A percentile compares a stretch with the other conserved stretches of the same genome.
Conservation (phyloP, 2,113 vertebrate genomes). For the Cottus gobio region DNA sequence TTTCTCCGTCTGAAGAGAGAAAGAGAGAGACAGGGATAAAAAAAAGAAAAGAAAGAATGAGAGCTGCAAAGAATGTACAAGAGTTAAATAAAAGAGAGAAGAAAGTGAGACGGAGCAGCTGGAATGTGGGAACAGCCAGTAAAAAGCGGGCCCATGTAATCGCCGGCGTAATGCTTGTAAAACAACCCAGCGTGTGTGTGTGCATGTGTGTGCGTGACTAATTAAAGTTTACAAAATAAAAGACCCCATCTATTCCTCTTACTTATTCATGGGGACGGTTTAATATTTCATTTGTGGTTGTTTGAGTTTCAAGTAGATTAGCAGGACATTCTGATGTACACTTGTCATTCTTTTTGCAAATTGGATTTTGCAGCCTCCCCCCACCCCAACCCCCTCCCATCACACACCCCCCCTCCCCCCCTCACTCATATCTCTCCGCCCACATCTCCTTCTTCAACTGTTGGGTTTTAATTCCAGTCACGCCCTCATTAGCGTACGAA, state of each 20-base stretch:
- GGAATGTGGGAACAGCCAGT: slow-evolving; percentile 79
- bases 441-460: slow-evolving; percentile 16
- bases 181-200: slow-evolving; percentile 61
- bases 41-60: slow-evolving; percentile 31
- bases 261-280: slow-evolving; percentile 7
- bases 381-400: not conserved
- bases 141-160: slow-evolving; percentile 71
- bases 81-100: slow-evolving; percentile 15
- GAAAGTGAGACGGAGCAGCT: slow-evolving; percentile 41
- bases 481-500: slow-evolving; percentile 34
- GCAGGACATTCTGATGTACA: slow-evolving; percentile 18
- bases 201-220: slow-evolving; percentile 24
- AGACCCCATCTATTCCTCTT: not conserved
- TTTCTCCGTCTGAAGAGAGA: slow-evolving; percentile 45
- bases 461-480: slow-evolving; percentile 52
- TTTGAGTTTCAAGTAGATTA: slow-evolving; percentile 25
- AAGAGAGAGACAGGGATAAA: slow-evolving; percentile 27
- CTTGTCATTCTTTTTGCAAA: slow-evolving; percentile 15
- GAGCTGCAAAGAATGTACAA: slow-evolving; percentile 46
- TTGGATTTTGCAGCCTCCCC: not conserved
- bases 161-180: slow-evolving; percentile 76
- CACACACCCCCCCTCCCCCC: not conserved
- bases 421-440: not conserved
- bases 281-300: slow-evolving; percentile 14
- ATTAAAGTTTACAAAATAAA: slow-evolving; percentile 46